These are phyloP conservation scores for Geophilus truncorum DNA, from an alignment of 2,888 invertebrate species.

Conservation along the genomic window DNA sequence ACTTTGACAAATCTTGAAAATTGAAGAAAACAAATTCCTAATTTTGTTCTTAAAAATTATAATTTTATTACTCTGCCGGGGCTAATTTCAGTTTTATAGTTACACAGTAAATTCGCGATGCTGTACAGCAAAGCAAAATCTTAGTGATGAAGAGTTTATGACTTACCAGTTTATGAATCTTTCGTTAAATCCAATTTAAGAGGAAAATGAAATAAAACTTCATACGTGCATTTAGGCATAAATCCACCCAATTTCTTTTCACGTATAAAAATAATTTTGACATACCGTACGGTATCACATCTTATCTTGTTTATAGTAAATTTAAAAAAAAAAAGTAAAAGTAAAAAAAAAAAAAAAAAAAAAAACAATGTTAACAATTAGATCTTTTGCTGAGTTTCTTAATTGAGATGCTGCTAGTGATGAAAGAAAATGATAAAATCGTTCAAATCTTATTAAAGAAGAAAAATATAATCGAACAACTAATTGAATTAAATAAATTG, in stretches of 20 bases:
- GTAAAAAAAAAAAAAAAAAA: not conserved
- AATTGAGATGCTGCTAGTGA: not conserved
- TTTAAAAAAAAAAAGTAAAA: not conserved
- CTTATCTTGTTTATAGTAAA: not conserved
- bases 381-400: not conserved
- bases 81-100: not conserved
- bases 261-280: not conserved
- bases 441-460: not conserved
- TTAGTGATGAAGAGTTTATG: not conserved
- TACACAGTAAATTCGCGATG: not conserved
- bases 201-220: not conserved
- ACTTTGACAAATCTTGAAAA: too few relatives aligned
- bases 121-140: not conserved
- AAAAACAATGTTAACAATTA: not conserved
- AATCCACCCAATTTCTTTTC: not conserved
- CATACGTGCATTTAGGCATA: not conserved
- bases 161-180: not conserved
- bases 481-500: not conserved
- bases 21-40: not conserved
- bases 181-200: not conserved
- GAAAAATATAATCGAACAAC: not conserved
- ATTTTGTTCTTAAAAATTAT: not conserved
- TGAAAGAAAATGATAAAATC: not conserved
- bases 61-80: not conserved
- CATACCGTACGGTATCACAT: too few relatives aligned